Evolutionary conservation across 1,140 invertebrate species (phyloP).

Genomic region (Lutraria rhynchaena): DNA sequence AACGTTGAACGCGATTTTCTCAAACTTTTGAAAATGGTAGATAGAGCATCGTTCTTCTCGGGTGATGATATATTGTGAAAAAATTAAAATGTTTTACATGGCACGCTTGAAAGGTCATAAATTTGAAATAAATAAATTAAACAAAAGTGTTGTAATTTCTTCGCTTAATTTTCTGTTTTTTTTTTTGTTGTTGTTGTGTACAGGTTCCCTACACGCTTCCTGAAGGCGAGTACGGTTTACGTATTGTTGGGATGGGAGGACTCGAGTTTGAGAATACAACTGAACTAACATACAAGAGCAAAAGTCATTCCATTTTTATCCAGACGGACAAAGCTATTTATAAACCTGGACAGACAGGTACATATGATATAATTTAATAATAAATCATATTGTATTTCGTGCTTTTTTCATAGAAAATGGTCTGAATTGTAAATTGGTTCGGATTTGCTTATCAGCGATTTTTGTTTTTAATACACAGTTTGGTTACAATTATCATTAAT

Average conservation of each 20-base stretch:
- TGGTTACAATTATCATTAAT: no score
- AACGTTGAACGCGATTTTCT: no score
- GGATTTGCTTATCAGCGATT: no score
- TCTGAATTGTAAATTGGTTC: no score
- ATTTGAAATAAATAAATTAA: not conserved
- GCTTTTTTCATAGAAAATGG: no score
- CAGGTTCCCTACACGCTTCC: conserved; percentile 36
- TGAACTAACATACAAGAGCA: not conserved
- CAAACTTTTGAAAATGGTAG: no score
- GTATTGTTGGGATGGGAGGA: conserved; percentile 33
- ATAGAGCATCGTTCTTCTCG: no score
- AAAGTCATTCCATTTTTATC: conserved; percentile 64
- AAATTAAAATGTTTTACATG: not conserved
- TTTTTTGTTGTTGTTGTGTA: not conserved
- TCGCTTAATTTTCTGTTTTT: not conserved
- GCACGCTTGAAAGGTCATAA: not conserved
- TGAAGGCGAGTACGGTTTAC: conserved; percentile 29
- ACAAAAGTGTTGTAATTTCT: not conserved
- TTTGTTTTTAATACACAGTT: no score
- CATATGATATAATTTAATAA: no score
- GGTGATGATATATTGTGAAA: not conserved
- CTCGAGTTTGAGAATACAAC: conserved; percentile 52
- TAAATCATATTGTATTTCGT: no score
- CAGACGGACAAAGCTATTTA: conserved; percentile 71
- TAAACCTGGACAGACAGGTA: conserved; percentile 68